Evolutionary conservation across 2,113 vertebrate genomes (phyloP), one percentile per base, ranked within the genome.

Genomic region (Microcebus murinus): DNA sequence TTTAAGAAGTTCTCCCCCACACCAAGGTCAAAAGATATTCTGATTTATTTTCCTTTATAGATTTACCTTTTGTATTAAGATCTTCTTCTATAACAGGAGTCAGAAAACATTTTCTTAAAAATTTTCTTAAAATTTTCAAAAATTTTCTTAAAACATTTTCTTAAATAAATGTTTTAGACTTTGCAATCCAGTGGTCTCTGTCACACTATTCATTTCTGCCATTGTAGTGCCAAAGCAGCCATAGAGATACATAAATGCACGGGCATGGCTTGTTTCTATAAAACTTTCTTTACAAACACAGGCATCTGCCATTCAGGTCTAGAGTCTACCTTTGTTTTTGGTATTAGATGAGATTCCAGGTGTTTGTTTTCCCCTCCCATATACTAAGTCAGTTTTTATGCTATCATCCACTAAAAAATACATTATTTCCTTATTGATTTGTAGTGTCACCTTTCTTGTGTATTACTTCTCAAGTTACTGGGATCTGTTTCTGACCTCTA

Each of bases 101-200:
- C 45, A 85, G 21, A 39, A 88, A 39, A 57, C 21, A 29, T 52
- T 87, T 96, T 91, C 65, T 81, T 90, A 52, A 91, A 76, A 27
- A n/a, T n/a, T n/a, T n/a, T n/a, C n/a, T n/a, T n/a, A n/a, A n/a
- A n/a, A n/a, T n/a, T n/a, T n/a, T n/a, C n/a, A n/a, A n/a, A n/a
- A n/a, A n/a, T n/a, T n/a, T n/a, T n/a, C n/a, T n/a, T n/a, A 39
- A 88, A 39, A 57, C 21, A 29, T 52, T 87, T 96, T 91, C 65
- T 81, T 90, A 52, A 42, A 39, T 91, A 85, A 65, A 18, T 82
- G 45, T 70, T 71, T 85, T 68, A 89, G 92, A 86, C 25, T 61
- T 50, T 23, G 10, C 17, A 71, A 34, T 31, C 36, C 27, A 34
- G 3, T 59, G 31, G 6, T 52, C 79, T 61, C n/a, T 89, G 9